Evolutionary conservation across 2,113 vertebrate genomes (phyloP), one percentile per base, ranked within the genome.

Genomic region (Oreochromis niloticus): DNA sequence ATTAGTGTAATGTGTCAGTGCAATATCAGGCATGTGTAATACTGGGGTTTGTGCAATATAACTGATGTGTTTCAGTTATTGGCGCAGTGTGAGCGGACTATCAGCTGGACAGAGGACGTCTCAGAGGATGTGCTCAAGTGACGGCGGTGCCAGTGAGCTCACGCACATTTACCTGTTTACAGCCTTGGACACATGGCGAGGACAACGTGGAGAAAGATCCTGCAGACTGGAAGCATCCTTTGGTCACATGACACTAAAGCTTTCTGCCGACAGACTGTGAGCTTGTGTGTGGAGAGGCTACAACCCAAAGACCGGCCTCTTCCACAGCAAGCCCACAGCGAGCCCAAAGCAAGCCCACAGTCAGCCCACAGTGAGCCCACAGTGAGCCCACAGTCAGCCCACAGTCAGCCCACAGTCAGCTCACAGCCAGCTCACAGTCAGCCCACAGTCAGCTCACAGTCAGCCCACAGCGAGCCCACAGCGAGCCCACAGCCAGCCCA

Each of bases 401-500:
- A 41, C 1, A 43, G 30, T 6, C 2, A 34, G 32, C 32, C 0
- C 30, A 32, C 6, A 43, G 30, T 6, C 2, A 34, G 32, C 32
- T 0, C 30, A 32, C 6, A 34, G 34, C 1, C 1, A 34, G 34
- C 34, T 2, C 52, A n/a, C 9, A 22, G 50, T 3, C 4, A 0
- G 5, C 6, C 0, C 41, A 39, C 11, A 41, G 41, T n/a, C 1
- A 34, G 34, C 34, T 2, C 52, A n/a, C 9, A 22, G 50, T 3
- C 4, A 0, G 5, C 6, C 0, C 41, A 39, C 11, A 41, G 41
- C 41, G 1, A 7, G 3, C 0, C 24, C 24, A 24, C 24, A 24
- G 3, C 0, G n/a, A 0, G 3, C 9, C 0, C 36, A 39, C 39
- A 39, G 9, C 9, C 0, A 13, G 3, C 0, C 12, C 41, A 43